phyloP scores from a whole-genome alignment of 2,113 vertebrate genomes.

The Formicarius rufipectus region DNA sequence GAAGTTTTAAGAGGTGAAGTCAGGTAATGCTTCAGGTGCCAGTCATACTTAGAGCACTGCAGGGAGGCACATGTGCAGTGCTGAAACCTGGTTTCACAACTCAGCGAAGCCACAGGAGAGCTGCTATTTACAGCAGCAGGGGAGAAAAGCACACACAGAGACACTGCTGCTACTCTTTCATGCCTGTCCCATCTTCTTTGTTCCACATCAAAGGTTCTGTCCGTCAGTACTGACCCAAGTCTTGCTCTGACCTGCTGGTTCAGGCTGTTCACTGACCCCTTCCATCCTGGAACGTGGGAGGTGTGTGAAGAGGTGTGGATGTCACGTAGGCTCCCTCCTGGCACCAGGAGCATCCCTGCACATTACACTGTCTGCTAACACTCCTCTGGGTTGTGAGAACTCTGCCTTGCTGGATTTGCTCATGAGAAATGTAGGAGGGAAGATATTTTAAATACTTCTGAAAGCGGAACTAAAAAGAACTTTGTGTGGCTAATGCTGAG shows the following conservation, averaged over 20 bases:
- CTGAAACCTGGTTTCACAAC: neutral
- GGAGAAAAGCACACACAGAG: neutral
- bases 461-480: neutral
- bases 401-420: neutral
- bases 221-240: neutral
- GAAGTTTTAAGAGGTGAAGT: neutral
- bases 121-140: neutral
- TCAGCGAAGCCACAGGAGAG: neutral
- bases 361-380: neutral
- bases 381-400: neutral
- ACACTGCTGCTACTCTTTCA: neutral
- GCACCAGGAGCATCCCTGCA: neutral
- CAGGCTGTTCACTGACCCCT: neutral
- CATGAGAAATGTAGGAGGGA: neutral
- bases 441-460: neutral
- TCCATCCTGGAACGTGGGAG: fast-evolving
- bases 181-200: neutral
- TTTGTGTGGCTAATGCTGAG: neutral
- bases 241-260: neutral
- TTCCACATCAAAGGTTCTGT: neutral
- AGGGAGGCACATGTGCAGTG: fast-evolving
- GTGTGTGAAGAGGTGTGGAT: neutral
- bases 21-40: neutral
- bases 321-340: fast-evolving
- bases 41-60: neutral